Evolutionary conservation across 2,797 vertebrate genomes (phyloP), one percentile per base, ranked within the genome.

Genomic region (Acrocephalus scirpaceus): DNA sequence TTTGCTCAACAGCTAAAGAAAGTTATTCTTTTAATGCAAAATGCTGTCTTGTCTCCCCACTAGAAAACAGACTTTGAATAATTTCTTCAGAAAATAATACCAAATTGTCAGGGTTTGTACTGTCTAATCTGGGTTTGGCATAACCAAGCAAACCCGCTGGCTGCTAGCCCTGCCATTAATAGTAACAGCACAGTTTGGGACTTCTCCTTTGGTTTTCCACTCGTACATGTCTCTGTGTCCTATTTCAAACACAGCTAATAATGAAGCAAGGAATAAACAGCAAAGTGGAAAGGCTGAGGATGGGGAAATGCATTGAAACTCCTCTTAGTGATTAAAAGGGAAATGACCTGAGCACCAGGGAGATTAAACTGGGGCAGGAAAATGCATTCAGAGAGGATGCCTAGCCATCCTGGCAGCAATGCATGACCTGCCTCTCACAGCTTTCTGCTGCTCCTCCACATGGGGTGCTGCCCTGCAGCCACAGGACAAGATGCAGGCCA

Each of bases 401-500:
- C 29, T 19, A 2, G 7, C 57, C 30, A 22, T 14, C 18, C 27
- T 1, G 2, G 47, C 47, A 70, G 51, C 7, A 5, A 32, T 1
- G 2, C 13, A 7, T 0, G 0, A 9, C 40, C 20, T 40, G 6
- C 38, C 26, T 45, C n/a, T 66, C 32, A 54, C 48, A 2, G 3
- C 54, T 58, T 47, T 16, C 56, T 38, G n/a, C 38, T 47, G 40
- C 56, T 80, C 25, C 48, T 62, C 56, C 16, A 25, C 38, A 10
- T 0, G 0, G 11, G 18, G n/a, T 16, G 1, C 29, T 60, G 62
- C 26, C 44, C 38, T 5, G 1, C 58, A 71, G 81, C 25, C 4
- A 2, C 62, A 57, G 48, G 45, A 60, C 5, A 5, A 77, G 66
- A 69, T 14, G 29, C 29, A 48, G 23, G 9, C 53, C 48, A 57